These are phyloP conservation scores for Sminthurinus signatus DNA, from an alignment of 1,140 invertebrate genomes.

Conservation along the genomic window DNA sequence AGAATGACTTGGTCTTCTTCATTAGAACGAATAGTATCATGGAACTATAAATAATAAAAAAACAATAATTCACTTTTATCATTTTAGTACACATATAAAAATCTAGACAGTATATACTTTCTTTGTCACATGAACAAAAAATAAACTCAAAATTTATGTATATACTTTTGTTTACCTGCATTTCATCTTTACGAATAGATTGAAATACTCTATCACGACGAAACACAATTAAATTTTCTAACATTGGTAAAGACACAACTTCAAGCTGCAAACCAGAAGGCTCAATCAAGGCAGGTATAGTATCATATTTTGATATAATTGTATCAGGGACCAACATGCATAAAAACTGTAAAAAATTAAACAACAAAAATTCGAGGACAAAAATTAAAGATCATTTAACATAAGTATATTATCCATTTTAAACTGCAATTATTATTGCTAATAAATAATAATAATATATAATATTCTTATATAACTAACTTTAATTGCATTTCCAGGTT, in stretches of 20 bases:
- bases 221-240: slow-evolving; percentile 30
- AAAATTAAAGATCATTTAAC: not conserved
- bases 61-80: too few relatives aligned
- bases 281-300: slow-evolving; percentile 7
- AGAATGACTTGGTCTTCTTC: slow-evolving; percentile 31
- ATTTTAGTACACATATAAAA: too few relatives aligned
- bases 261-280: slow-evolving; percentile 17
- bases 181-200: slow-evolving; percentile 29
- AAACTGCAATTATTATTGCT: not conserved
- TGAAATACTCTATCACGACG: slow-evolving; percentile 18
- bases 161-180: slow-evolving; percentile 12
- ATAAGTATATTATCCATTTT: too few relatives aligned
- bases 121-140: not conserved
- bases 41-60: slow-evolving; percentile 16
- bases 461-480: slow-evolving; percentile 10
- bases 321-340: slow-evolving; percentile 17
- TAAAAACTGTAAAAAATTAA: slow-evolving; percentile 24
- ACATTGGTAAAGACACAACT: slow-evolving; percentile 2
- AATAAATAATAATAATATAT: not conserved
- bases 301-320: slow-evolving; percentile 14
- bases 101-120: too few relatives aligned
- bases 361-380: not conserved
- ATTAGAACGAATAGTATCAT: slow-evolving; percentile 8
- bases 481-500: slow-evolving; percentile 31
- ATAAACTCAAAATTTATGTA: too few relatives aligned